phyloP scores from a whole-genome alignment of 2,113 vertebrate genomes.

The Thryonomys swinderianus region DNA sequence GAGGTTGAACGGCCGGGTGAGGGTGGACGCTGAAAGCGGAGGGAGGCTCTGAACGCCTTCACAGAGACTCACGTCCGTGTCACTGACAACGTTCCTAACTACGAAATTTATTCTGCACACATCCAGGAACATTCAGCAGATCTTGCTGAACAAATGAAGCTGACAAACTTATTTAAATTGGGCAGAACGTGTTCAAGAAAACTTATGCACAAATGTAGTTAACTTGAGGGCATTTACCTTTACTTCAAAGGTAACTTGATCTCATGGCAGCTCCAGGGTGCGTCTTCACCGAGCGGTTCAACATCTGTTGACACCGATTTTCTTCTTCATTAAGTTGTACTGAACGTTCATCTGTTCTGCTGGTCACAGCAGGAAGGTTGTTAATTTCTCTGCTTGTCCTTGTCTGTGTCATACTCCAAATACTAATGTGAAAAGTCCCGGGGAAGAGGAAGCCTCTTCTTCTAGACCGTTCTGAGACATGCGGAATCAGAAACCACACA shows the following conservation, averaged over 20 bases:
- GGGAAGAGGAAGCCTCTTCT: neutral
- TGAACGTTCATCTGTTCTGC: neutral
- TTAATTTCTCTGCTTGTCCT: neutral
- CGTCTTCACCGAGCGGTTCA: neutral
- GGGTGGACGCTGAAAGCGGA: neutral
- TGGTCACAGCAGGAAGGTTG: neutral
- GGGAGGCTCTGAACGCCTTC: neutral
- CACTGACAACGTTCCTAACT: neutral
- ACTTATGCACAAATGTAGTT: neutral
- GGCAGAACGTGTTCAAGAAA: neutral
- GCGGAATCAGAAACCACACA: neutral
- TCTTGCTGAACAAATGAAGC: neutral
- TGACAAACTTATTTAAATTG: slow-evolving; percentile 6
- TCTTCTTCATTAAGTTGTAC: neutral
- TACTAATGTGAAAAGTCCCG: rapidly evolving
- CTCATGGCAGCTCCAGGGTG: neutral
- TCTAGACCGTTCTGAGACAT: neutral
- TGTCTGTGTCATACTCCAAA: neutral
- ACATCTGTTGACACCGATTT: rapidly evolving
- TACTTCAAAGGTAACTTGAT: neutral
- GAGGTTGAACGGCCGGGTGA: neutral
- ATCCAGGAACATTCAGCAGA: neutral
- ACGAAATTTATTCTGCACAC: neutral
- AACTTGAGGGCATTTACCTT: neutral
- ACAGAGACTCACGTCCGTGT: neutral